Evolutionary conservation across 1,140 invertebrate genomes (phyloP).

Genomic region (Sycobia sp.): DNA sequence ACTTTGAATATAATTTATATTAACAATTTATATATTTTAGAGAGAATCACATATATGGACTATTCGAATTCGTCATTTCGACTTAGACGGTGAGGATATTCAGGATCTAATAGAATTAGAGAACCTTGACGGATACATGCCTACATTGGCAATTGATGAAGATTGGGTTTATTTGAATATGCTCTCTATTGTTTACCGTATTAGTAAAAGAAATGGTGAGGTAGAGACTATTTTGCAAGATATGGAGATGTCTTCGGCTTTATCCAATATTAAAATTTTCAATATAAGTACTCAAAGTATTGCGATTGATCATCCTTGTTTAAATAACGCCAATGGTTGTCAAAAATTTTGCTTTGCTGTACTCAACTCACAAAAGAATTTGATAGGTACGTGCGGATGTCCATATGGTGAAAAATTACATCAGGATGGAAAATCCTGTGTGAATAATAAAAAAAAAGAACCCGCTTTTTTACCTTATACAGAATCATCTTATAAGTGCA

Average conservation of each 20-base stretch:
- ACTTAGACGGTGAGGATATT: conserved; percentile 8
- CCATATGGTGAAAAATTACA: conserved; percentile 16
- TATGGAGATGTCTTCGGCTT: conserved; percentile 70
- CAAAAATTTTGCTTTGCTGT: conserved; percentile 15
- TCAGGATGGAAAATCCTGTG: background rate
- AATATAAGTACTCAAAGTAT: conserved; percentile 74
- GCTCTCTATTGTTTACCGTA: no score
- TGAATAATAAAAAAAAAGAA: no score
- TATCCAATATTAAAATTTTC: conserved; percentile 93
- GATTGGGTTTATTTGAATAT: background rate
- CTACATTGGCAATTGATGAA: no score
- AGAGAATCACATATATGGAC: background rate
- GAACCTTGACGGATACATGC: no score
- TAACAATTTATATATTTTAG: background rate
- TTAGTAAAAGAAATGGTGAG: no score
- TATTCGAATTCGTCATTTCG: background rate
- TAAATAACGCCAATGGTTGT: conserved; percentile 37
- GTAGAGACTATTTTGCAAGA: no score
- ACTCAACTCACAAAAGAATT: background rate
- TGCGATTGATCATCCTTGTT: background rate
- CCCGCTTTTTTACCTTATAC: no score
- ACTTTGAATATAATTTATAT: no score
- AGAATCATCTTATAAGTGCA: no score
- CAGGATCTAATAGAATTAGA: background rate
- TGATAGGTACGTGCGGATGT: conserved; percentile 1